Evolutionary conservation across 2,113 vertebrate genomes (phyloP).

Genomic region (Daubentonia madagascariensis): DNA sequence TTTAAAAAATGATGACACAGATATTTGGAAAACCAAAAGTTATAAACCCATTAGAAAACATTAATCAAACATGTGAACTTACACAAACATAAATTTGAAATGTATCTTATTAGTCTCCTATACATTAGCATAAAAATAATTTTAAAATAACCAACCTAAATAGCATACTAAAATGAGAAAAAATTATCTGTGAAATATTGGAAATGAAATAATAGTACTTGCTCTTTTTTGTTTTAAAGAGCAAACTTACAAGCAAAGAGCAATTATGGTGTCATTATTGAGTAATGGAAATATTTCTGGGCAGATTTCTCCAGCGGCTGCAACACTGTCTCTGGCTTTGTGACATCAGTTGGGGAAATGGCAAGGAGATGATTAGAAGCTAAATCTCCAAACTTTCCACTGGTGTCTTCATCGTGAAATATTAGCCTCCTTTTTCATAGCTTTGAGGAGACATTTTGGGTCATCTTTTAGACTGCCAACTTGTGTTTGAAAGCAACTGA

Average conservation of each 20-base stretch:
- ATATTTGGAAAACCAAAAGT: background rate
- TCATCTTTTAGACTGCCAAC: background rate
- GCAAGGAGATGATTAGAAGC: background rate
- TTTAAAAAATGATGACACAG: background rate
- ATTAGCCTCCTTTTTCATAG: background rate
- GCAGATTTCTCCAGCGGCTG: constrained; percentile 66
- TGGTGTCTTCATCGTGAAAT: background rate
- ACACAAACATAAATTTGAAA: background rate
- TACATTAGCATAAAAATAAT: background rate
- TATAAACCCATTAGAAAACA: background rate
- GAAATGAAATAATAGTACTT: background rate
- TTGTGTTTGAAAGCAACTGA: background rate
- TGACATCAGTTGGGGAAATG: constrained; percentile 33
- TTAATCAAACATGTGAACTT: background rate
- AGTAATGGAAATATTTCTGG: constrained; percentile 62
- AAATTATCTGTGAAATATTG: background rate
- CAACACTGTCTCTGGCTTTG: background rate
- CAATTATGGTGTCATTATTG: background rate
- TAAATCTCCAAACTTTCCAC: constrained; percentile 49
- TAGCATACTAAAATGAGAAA: background rate
- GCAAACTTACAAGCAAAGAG: background rate
- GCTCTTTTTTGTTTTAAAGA: background rate
- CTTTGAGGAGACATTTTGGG: background rate
- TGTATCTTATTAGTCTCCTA: background rate
- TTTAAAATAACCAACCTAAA: background rate